These are phyloP conservation scores for Tryphoninae sp. DNA, from an alignment of 2,888 invertebrate genomes.

Conservation along the genomic window DNA sequence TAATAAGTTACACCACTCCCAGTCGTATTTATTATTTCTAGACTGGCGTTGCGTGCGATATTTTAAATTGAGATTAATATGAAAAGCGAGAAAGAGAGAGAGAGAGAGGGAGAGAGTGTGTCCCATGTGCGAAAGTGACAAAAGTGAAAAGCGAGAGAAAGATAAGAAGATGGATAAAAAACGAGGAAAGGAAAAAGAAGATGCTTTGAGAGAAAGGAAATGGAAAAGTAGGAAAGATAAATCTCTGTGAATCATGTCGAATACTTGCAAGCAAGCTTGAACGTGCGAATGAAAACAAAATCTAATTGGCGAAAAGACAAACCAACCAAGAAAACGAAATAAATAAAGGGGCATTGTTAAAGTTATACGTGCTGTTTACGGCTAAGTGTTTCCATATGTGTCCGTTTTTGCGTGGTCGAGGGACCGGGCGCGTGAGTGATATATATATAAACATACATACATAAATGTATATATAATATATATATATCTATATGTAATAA, in stretches of 20 bases:
- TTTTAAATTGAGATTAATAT: slow-evolving; percentile 49
- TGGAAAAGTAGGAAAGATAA: slow-evolving; percentile 26
- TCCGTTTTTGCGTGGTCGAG: slow-evolving; percentile 66
- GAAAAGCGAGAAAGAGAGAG: slow-evolving; percentile 10
- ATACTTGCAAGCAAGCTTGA: slow-evolving; percentile 54
- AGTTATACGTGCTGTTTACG: slow-evolving; percentile 73
- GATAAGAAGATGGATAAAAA: not conserved
- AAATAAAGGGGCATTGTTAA: slow-evolving; percentile 79
- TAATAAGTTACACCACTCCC: slow-evolving; percentile 28
- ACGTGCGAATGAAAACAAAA: slow-evolving; percentile 4
- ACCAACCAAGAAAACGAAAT: slow-evolving; percentile 46
- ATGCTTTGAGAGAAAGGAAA: slow-evolving; percentile 30
- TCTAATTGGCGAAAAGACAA: slow-evolving; percentile 66
- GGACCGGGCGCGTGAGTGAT: slow-evolving; percentile 65
- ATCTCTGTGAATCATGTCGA: slow-evolving; percentile 69
- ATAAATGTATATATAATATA: no score
- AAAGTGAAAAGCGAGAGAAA: slow-evolving; percentile 1
- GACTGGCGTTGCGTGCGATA: slow-evolving; percentile 41
- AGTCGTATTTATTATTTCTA: slow-evolving; percentile 47
- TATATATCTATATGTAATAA: no score
- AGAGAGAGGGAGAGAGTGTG: slow-evolving; percentile 4
- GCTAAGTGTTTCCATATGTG: slow-evolving; percentile 71
- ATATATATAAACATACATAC: slow-evolving; percentile 55
- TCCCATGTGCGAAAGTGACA: not conserved
- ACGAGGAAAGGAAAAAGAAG: slow-evolving; percentile 13